Evolutionary conservation across 1,140 invertebrate species (phyloP).

Genomic region (Gryon sp.): DNA sequence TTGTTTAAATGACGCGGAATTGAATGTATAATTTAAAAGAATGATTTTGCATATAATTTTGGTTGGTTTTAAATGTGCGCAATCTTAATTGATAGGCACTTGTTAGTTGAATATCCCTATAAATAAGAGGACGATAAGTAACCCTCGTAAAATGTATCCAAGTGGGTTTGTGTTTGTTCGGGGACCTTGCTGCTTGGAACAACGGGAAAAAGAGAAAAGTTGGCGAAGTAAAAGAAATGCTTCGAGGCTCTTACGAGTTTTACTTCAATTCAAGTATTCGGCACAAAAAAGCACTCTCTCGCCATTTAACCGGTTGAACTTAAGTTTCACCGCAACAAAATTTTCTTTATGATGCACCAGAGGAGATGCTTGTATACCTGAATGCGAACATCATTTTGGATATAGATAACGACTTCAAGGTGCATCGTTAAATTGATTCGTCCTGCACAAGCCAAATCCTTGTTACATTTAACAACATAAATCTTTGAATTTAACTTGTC

Average conservation of each 20-base stretch:
- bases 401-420: conserved; percentile 4
- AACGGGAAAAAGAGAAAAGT: conserved; percentile 40
- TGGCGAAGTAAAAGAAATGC: conserved; percentile 35
- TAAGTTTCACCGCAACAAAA: conserved; percentile 41
- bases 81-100: conserved; percentile 4
- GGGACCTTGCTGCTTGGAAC: conserved; percentile 31
- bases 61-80: too few species aligned
- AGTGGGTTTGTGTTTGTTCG: conserved; percentile 17
- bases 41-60: too few species aligned
- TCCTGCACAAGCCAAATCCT: background rate
- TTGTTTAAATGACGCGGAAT: too few species aligned
- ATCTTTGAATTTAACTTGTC: too few species aligned
- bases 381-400: conserved; percentile 5
- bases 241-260: conserved; percentile 44
- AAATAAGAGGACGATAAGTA: conserved; percentile 14
- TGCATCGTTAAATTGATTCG: conserved; percentile 19
- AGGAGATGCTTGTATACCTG: conserved; percentile 16
- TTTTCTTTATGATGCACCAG: conserved; percentile 42
- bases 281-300: conserved; percentile 40
- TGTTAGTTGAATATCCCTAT: conserved; percentile 19
- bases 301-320: conserved; percentile 43
- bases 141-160: conserved; percentile 27
- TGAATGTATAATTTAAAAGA: too few species aligned
- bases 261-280: conserved; percentile 42
- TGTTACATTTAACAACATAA: conserved; percentile 9